Evolutionary conservation across 2,113 vertebrate genomes (phyloP).

Genomic region (Lamprotornis superbus): DNA sequence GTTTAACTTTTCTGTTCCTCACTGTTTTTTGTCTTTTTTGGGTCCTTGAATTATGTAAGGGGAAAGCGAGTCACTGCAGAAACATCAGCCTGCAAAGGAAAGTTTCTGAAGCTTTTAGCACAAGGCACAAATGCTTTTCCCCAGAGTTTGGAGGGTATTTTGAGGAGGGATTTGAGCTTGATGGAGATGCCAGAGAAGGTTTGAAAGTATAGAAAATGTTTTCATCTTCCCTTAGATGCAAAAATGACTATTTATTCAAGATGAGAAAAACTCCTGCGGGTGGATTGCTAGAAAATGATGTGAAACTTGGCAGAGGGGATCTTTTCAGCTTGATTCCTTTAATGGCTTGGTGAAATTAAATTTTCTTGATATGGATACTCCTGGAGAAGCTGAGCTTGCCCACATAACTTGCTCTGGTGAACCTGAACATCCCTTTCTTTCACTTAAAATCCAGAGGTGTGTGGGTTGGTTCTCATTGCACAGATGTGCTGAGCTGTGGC

Average conservation of each 20-base stretch:
- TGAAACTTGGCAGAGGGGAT: background rate
- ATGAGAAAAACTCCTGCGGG: background rate
- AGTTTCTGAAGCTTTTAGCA: constrained; percentile 15
- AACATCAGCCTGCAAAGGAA: background rate
- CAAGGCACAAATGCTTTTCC: background rate
- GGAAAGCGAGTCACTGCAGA: background rate
- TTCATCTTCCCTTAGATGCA: background rate
- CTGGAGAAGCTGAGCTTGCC: background rate
- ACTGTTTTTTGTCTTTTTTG: background rate
- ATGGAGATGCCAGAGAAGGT: background rate
- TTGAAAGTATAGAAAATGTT: background rate
- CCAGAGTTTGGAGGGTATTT: background rate
- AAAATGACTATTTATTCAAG: background rate
- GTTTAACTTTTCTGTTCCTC: background rate
- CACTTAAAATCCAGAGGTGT: background rate
- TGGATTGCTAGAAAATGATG: background rate
- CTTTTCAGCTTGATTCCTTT: background rate
- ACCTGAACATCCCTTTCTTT: background rate
- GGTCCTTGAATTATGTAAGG: background rate
- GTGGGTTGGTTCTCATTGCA: background rate
- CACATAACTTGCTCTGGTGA: background rate
- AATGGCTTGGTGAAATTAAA: background rate
- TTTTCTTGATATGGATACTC: background rate
- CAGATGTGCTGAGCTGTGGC: background rate
- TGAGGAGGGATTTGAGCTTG: background rate